Evolutionary conservation across 2,113 vertebrate species (phyloP).

Genomic region (Chaetorhynchus papuensis): DNA sequence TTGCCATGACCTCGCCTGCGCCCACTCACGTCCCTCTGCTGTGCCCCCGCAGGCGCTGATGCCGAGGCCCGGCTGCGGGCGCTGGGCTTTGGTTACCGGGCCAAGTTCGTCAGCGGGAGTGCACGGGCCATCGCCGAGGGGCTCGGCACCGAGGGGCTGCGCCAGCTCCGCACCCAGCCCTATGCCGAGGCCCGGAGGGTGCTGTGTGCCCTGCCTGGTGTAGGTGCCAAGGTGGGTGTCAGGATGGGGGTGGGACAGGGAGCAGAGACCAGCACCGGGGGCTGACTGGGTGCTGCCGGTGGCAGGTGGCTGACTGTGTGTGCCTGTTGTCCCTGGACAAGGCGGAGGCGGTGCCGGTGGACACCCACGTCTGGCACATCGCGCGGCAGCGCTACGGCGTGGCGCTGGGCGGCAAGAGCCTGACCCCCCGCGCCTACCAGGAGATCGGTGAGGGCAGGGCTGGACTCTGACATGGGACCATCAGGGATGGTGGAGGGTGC

Average conservation of each 20-base stretch:
- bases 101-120: constrained; percentile 83
- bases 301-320: constrained; percentile 93
- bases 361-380: constrained; percentile 93
- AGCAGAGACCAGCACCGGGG: rapidly evolving
- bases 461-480: rapidly evolving
- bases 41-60: constrained; percentile 61
- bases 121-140: constrained; percentile 77
- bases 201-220: constrained; percentile 85
- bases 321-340: constrained; percentile 94
- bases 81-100: constrained; percentile 92
- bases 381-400: constrained; percentile 83
- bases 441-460: constrained; percentile 79
- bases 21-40: rapidly evolving
- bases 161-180: constrained; percentile 68
- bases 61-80: constrained; percentile 80
- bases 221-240: constrained; percentile 85
- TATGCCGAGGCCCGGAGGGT: constrained; percentile 80
- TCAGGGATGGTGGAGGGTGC: too few species aligned
- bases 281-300: not conserved
- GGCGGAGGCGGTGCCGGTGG: constrained; percentile 86
- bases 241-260: rapidly evolving
- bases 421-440: constrained; percentile 80
- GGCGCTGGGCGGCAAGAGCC: constrained; percentile 67
- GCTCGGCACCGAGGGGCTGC: constrained; percentile 75
- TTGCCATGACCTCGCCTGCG: rapidly evolving